Conservation (phyloP, 2,797 vertebrate genomes). For the Heliangelus exortis region DNA sequence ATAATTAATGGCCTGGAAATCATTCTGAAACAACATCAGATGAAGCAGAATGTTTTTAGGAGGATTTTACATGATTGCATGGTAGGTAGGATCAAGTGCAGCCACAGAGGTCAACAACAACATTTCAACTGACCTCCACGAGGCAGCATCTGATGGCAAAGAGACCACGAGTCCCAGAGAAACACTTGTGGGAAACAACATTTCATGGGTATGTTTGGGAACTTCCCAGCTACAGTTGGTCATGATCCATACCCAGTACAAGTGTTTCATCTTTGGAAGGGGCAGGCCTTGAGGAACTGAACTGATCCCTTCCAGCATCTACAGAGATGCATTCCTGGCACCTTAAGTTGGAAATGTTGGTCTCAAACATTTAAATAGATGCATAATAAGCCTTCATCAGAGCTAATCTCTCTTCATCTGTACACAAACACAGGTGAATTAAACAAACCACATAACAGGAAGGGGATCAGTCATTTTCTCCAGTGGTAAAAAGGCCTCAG, state of each 20-base stretch:
- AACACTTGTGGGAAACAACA: neutral
- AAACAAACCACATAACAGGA: neutral
- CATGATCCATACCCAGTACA: neutral
- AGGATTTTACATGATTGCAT: neutral
- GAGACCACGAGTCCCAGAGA: neutral
- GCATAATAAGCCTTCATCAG: neutral
- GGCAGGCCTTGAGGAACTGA: neutral
- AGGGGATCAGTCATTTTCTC: neutral
- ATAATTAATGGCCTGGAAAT: slow-evolving; percentile 34
- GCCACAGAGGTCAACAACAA: slow-evolving; percentile 5
- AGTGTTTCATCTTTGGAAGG: accelerated
- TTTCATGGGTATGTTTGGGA: neutral
- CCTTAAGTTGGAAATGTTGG: neutral
- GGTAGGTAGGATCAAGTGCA: neutral
- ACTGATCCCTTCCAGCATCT: neutral
- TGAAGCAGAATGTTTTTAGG: neutral
- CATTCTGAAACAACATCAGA: neutral
- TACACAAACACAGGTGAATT: neutral
- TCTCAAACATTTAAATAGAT: neutral
- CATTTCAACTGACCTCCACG: neutral
- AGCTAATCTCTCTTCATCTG: neutral
- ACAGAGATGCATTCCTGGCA: neutral
- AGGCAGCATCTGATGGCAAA: neutral
- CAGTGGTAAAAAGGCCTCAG: neutral
- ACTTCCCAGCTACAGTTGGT: neutral